Percentiles rank a stretch among this genome's conserved stretches.
Conservation (phyloP, 2,113 vertebrate genomes). For the Butastur rufipennis region DNA sequence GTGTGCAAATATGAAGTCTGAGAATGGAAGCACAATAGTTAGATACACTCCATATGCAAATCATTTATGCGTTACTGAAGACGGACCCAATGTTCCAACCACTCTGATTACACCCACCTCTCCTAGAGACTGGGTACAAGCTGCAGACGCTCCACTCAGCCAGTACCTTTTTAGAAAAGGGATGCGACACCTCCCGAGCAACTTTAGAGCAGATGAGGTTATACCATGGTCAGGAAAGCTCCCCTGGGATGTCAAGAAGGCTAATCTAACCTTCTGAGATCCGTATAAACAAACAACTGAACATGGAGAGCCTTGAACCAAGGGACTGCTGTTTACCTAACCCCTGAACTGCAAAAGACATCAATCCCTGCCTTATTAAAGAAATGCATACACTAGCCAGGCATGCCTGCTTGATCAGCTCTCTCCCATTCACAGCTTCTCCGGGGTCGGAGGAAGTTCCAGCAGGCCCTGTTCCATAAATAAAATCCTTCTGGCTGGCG, state of each 20-base stretch:
- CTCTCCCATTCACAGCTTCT: conserved; percentile 68
- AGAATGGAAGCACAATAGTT: neutral
- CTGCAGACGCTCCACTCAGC: neutral
- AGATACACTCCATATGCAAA: fast-evolving
- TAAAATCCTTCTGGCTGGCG: conserved; percentile 67
- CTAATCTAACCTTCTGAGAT: conserved; percentile 68
- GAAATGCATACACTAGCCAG: conserved; percentile 45
- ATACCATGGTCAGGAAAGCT: conserved; percentile 55
- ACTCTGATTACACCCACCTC: neutral
- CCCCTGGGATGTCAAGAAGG: conserved; percentile 50
- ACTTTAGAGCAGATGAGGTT: conserved; percentile 48
- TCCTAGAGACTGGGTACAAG: neutral
- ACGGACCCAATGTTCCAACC: neutral
- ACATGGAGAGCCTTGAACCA: conserved; percentile 73
- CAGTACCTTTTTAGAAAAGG: neutral
- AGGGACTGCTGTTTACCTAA: conserved; percentile 73
- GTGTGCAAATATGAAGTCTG: neutral
- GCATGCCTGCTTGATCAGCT: conserved; percentile 43
- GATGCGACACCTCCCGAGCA: conserved; percentile 15
- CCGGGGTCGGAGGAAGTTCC: conserved; percentile 68
- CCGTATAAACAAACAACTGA: conserved; percentile 71
- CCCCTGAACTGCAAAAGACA: conserved; percentile 70
- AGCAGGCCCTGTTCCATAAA: conserved; percentile 61
- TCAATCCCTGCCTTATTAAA: conserved; percentile 74
- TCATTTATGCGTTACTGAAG: neutral